These are phyloP conservation scores for Lateolabrax maculatus DNA, from an alignment of 2,797 vertebrate genomes.

Conservation along the genomic window DNA sequence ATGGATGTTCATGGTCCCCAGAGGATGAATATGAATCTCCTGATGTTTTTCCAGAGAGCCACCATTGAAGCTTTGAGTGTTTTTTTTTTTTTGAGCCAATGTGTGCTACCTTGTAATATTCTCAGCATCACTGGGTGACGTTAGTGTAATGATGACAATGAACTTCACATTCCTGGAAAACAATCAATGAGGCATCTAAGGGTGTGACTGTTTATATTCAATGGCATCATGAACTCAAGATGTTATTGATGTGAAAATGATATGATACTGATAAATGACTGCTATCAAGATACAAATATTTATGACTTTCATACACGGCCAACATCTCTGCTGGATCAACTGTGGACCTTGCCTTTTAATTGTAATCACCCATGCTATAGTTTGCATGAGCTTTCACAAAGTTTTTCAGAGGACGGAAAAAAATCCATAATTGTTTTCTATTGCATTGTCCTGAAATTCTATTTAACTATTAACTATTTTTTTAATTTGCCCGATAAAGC, in stretches of 20 bases:
- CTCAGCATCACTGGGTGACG: neutral
- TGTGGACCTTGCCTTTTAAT: constrained; percentile 35
- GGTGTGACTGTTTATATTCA: constrained; percentile 3
- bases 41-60: neutral
- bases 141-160: neutral
- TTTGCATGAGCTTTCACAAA: neutral
- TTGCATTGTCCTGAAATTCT: neutral
- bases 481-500: neutral
- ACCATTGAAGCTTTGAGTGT: neutral
- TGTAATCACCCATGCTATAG: neutral
- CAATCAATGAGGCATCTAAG: neutral
- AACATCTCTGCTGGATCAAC: neutral
- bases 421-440: neutral
- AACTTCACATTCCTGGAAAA: neutral
- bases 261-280: constrained; percentile 31
- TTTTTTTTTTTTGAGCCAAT: too few relatives aligned
- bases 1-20: neutral
- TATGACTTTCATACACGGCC: constrained; percentile 21
- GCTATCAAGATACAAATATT: constrained; percentile 28
- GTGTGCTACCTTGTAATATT: neutral
- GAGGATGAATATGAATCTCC: neutral
- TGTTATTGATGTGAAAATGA: constrained; percentile 23
- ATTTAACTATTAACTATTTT: neutral
- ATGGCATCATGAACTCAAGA: neutral
- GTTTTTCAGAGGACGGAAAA: constrained; percentile 10